These are phyloP conservation scores for Ylistrum balloti DNA, from an alignment of 1,140 invertebrate genomes.

Conservation along the genomic window DNA sequence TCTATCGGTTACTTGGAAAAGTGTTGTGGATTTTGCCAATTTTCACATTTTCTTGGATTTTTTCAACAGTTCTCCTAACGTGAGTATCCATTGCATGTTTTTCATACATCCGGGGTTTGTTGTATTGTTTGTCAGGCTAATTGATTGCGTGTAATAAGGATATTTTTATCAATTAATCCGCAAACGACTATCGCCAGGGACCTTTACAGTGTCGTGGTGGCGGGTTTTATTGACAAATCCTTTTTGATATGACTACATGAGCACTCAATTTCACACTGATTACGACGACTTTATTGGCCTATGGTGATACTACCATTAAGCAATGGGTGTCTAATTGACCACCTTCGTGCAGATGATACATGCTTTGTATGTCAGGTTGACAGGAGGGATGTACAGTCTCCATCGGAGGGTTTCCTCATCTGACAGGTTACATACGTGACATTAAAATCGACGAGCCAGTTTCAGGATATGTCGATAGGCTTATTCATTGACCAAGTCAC, in stretches of 20 bases:
- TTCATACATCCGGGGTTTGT: too few species aligned
- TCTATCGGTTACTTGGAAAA: slow-evolving; percentile 22
- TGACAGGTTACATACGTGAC: not conserved
- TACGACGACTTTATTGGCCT: not conserved
- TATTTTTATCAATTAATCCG: too few species aligned
- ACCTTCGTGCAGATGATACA: not conserved
- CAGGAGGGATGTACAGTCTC: not conserved
- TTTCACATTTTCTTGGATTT: not conserved
- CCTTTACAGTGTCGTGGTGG: not conserved
- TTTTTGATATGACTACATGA: not conserved
- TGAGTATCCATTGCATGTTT: not conserved
- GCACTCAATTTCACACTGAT: not conserved
- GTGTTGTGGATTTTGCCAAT: slow-evolving; percentile 27
- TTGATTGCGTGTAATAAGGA: too few species aligned
- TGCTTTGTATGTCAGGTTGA: not conserved
- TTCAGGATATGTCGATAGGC: too few species aligned
- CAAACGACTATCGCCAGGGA: not conserved
- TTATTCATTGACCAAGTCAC: too few species aligned
- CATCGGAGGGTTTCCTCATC: not conserved
- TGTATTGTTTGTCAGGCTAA: too few species aligned
- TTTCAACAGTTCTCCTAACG: slow-evolving; percentile 29
- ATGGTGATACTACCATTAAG: not conserved
- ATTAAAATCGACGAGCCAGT: not conserved
- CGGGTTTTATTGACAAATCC: not conserved
- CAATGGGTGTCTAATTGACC: not conserved